Evolutionary conservation across 2,113 vertebrate species (phyloP).

Genomic region (Psephotus haematonotus): DNA sequence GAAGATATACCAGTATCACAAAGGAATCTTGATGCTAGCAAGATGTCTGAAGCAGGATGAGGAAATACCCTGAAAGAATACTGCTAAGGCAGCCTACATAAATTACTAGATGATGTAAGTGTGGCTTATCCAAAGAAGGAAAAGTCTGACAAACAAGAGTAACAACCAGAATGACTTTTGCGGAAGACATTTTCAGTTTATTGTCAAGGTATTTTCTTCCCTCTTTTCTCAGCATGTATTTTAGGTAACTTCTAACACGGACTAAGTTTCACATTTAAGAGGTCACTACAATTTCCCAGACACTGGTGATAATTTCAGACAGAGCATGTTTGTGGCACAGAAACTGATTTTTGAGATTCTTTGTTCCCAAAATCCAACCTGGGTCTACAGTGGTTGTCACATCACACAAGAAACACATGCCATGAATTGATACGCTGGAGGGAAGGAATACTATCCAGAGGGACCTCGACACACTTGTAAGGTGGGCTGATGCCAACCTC

Average conservation of each 20-base stretch:
- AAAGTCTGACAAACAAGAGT: neutral
- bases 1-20: conserved; percentile 75
- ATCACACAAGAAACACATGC: neutral
- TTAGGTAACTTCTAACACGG: neutral
- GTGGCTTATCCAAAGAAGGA: conserved; percentile 75
- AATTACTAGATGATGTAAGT: conserved; percentile 81
- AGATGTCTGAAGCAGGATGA: conserved; percentile 79
- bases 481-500: too few relatives aligned
- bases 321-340: neutral
- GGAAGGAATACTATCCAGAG: too few relatives aligned
- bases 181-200: neutral
- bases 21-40: conserved; percentile 77
- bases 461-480: too few relatives aligned
- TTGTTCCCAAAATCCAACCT: neutral
- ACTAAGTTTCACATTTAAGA: neutral
- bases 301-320: neutral
- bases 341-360: neutral
- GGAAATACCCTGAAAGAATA: conserved; percentile 73
- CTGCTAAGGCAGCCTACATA: conserved; percentile 79
- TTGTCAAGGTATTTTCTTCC: neutral
- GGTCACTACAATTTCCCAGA: neutral
- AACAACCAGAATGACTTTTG: neutral
- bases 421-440: too few relatives aligned
- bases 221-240: neutral
- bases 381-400: neutral